phyloP scores from a whole-genome alignment of 2,113 vertebrate species.

The Ameiurus melas region DNA sequence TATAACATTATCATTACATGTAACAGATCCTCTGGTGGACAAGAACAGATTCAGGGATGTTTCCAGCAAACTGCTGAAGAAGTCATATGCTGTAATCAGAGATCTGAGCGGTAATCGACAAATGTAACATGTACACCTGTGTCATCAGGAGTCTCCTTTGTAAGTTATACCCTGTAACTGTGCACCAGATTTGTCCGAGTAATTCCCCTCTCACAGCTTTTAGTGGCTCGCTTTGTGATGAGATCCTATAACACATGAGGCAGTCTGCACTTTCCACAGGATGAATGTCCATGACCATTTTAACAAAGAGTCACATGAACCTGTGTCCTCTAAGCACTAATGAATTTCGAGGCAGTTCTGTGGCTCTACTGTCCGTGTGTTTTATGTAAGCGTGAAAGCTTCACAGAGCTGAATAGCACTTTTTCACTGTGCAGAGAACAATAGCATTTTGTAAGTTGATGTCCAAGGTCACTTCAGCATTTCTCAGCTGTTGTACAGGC shows the following conservation, averaged over 20 bases:
- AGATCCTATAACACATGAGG: conserved; percentile 37
- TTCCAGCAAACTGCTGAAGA: background rate
- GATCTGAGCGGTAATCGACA: background rate
- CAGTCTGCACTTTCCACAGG: conserved; percentile 28
- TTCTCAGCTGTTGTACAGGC: conserved; percentile 6
- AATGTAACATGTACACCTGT: background rate
- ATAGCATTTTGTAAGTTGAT: conserved; percentile 9
- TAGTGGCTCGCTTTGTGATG: conserved; percentile 8
- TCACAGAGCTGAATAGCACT: conserved; percentile 28
- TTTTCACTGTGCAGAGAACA: conserved; percentile 28
- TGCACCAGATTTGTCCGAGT: conserved; percentile 2
- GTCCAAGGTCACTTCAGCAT: conserved; percentile 47
- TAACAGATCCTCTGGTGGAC: background rate
- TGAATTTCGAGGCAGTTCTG: conserved; percentile 46
- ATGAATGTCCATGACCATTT: conserved; percentile 57
- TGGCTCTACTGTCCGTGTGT: conserved; percentile 9
- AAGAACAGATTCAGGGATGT: background rate
- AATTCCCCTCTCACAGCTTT: conserved; percentile 20
- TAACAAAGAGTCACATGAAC: conserved; percentile 45
- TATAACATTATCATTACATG: background rate
- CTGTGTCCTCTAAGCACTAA: conserved; percentile 45
- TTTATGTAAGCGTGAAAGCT: background rate
- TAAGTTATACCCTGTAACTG: background rate
- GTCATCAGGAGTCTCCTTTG: conserved; percentile 17
- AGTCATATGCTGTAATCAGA: background rate